Conservation (phyloP, 2,888 invertebrate species). For the Dryocosmus kuriphilus region DNA sequence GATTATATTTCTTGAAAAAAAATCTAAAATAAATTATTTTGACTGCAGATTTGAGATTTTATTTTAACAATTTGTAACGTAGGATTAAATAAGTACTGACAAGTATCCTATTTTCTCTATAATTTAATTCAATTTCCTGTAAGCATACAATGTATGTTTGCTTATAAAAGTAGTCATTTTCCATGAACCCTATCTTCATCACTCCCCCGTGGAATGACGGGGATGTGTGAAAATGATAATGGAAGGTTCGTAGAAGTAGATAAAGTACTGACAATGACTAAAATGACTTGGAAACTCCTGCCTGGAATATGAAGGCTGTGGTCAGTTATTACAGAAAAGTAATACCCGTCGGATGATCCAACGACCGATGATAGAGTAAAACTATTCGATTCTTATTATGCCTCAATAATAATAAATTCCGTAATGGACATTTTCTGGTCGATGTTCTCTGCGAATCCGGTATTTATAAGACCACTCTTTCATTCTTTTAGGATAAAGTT, state of each 20-base stretch:
- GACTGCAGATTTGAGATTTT: neutral
- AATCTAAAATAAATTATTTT: too few species aligned
- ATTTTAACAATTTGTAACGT: neutral
- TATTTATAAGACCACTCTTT: neutral
- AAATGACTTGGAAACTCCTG: conserved; percentile 21
- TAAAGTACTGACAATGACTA: conserved; percentile 33
- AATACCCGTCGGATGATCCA: neutral
- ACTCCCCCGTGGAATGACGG: conserved; percentile 5
- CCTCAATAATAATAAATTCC: conserved; percentile 11
- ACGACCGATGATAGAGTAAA: conserved; percentile 21
- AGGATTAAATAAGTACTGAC: neutral
- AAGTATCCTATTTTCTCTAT: neutral
- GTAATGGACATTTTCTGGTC: conserved; percentile 2
- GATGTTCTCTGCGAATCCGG: neutral
- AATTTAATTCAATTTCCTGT: neutral
- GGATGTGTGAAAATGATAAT: conserved; percentile 26
- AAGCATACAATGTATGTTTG: neutral
- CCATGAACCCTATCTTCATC: conserved; percentile 27
- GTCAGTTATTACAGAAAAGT: conserved; percentile 28
- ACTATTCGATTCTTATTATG: conserved; percentile 7
- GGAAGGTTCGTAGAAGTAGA: conserved; percentile 16
- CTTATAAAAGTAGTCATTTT: conserved; percentile 5
- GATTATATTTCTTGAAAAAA: too few species aligned
- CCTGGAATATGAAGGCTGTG: neutral
- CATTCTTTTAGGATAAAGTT: neutral